Conservation (phyloP, 2,797 vertebrate genomes). For the Naso thynnoides region DNA sequence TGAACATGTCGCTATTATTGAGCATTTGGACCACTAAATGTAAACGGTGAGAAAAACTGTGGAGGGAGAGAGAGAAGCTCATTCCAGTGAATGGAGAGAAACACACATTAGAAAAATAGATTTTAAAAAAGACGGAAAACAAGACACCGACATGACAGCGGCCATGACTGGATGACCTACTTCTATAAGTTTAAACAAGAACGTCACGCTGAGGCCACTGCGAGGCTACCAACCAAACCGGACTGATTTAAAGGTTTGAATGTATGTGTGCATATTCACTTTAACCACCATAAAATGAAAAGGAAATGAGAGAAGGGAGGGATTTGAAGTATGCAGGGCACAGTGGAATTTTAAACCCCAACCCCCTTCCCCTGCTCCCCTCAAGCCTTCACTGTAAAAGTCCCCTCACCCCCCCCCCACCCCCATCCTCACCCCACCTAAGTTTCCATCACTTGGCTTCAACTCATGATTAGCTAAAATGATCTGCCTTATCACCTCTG, state of each 20-base stretch:
- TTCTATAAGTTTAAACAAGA: constrained; percentile 16
- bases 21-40: not conserved
- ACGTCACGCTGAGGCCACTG: constrained; percentile 4
- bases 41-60: not conserved
- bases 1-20: not conserved
- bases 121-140: not conserved
- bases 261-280: constrained; percentile 59
- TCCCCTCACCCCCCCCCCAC: constrained; percentile 11
- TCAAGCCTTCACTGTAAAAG: constrained; percentile 63
- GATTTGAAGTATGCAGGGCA: constrained; percentile 75
- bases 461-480: constrained; percentile 66
- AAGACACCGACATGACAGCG: constrained; percentile 22
- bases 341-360: constrained; percentile 75
- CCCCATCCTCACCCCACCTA: constrained; percentile 3
- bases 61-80: not conserved
- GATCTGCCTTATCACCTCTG: constrained; percentile 60
- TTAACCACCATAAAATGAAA: constrained; percentile 65
- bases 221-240: constrained; percentile 7
- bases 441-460: constrained; percentile 72
- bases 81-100: not conserved
- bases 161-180: constrained; percentile 15
- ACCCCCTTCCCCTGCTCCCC: constrained; percentile 47
- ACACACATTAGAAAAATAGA: not conserved
- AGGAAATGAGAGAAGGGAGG: constrained; percentile 66
- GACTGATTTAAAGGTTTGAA: constrained; percentile 19